These are phyloP conservation scores for Lophotriccus pileatus DNA, from an alignment of 2,797 vertebrate species.

Conservation along the genomic window DNA sequence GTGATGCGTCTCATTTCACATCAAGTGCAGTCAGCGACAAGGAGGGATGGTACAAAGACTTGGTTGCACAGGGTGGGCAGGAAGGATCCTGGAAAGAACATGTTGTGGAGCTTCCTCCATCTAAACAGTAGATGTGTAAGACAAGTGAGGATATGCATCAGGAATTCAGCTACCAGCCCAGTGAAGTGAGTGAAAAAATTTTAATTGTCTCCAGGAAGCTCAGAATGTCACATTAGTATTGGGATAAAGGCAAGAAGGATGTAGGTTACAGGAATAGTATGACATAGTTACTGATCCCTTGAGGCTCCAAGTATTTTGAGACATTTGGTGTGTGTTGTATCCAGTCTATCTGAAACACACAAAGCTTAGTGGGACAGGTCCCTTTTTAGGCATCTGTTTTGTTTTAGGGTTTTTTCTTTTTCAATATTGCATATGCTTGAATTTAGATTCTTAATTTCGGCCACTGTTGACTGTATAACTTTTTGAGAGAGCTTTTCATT, in stretches of 20 bases:
- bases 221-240: not conserved
- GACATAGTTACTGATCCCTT: not conserved
- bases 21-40: fast-evolving
- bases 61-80: fast-evolving
- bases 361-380: not conserved
- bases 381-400: not conserved
- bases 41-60: not conserved
- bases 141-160: not conserved
- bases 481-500: not conserved
- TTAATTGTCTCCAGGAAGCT: not conserved
- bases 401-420: not conserved
- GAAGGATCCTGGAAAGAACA: not conserved
- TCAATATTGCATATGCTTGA: not conserved
- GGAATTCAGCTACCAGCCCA: not conserved
- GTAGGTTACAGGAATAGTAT: not conserved
- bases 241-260: not conserved
- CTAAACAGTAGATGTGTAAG: not conserved
- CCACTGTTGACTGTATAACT: not conserved
- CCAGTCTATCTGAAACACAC: not conserved
- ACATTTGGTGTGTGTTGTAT: not conserved
- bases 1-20: fast-evolving
- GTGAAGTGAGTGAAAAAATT: not conserved
- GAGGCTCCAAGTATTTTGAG: not conserved
- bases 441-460: not conserved
- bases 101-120: not conserved